Evolutionary conservation across 1,140 invertebrate species (phyloP), one percentile per base, ranked within the genome.

Genomic region (Druon quercuslanigerum): DNA sequence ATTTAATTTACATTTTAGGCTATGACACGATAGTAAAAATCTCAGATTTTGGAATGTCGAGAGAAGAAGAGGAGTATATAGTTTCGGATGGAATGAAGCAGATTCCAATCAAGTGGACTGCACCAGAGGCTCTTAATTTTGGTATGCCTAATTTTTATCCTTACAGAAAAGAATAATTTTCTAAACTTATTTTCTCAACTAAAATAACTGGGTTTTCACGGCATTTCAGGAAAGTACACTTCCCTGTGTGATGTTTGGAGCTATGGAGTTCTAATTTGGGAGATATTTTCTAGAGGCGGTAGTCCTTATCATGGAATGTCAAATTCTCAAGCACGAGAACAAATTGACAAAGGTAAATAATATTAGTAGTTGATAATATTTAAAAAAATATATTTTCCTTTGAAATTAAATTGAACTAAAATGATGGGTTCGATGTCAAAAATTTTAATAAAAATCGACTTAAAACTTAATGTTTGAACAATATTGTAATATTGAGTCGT

Each of bases 231-330:
- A 46, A 97, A 97, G 93, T 99, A 99, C 89, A 99, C 98, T n/a
- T 96, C 97, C 0, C 90, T 99, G 3, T 99, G 97, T 91, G 98
- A 99, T 92, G 97, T 99, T n/a, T 99, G 98, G 98, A 98, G 97
- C 86, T 99, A 97, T 90, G 98, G 98, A 19, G 96, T 99, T 78
- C 92, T 99, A 52, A 96, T 97, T 92, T 99, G 98, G 98, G 98
- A 99, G 92, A 97, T 99, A 86, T 99, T 99, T 92, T 96, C 97
- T 0, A 95, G 95, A 88, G 98, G 98, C 12, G 95, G 95, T 79
- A 98, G 96, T 76, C 98, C 98, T 0, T 99, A 99, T 87, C 95
- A 95, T 52, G 98, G 98, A n/a, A 95, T 98, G 93, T 96, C 95
- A 71, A 98, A 98, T 91, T 96, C 96, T 25, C 95, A 97, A 90